These are phyloP conservation scores for Trichogramma dendrolimi DNA, from an alignment of 2,888 invertebrate species.

Conservation along the genomic window DNA sequence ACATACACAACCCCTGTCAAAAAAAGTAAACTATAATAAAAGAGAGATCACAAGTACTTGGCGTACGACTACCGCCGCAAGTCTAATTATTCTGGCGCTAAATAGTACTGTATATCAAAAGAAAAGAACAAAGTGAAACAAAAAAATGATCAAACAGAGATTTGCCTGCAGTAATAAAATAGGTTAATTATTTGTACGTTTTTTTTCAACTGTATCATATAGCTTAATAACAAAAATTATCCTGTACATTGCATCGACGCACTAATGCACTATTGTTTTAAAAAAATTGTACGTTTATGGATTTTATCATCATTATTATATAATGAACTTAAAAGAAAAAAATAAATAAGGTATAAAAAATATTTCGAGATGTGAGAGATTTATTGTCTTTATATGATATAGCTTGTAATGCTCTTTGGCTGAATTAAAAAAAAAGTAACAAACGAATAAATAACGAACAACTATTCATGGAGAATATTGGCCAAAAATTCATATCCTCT, in stretches of 20 bases:
- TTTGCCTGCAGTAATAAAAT: slow-evolving; percentile 45
- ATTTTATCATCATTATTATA: slow-evolving; percentile 31
- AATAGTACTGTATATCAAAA: slow-evolving; percentile 14
- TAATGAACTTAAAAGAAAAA: slow-evolving; percentile 48
- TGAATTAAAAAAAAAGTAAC: slow-evolving; percentile 29
- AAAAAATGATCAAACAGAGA: slow-evolving; percentile 34
- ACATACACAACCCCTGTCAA: too few relatives aligned
- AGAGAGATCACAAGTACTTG: too few relatives aligned
- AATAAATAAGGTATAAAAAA: slow-evolving; percentile 51
- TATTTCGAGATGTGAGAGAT: slow-evolving; percentile 46
- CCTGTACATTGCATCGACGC: slow-evolving; percentile 51
- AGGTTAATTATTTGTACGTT: slow-evolving; percentile 50
- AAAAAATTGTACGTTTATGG: slow-evolving; percentile 49
- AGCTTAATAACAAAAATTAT: slow-evolving; percentile 47
- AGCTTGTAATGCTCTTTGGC: slow-evolving; percentile 35
- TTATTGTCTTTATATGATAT: slow-evolving; percentile 33
- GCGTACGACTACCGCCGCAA: too few relatives aligned
- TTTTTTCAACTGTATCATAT: slow-evolving; percentile 50
- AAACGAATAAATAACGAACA: slow-evolving; percentile 30
- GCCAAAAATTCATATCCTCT: slow-evolving; percentile 33
- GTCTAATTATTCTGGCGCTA: too few relatives aligned
- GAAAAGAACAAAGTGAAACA: slow-evolving; percentile 50
- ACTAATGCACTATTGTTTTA: slow-evolving; percentile 51
- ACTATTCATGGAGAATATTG: slow-evolving; percentile 29
- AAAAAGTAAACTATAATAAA: too few relatives aligned